phyloP scores from a whole-genome alignment of 1,140 invertebrate genomes.

The Chymomyza costata region DNA sequence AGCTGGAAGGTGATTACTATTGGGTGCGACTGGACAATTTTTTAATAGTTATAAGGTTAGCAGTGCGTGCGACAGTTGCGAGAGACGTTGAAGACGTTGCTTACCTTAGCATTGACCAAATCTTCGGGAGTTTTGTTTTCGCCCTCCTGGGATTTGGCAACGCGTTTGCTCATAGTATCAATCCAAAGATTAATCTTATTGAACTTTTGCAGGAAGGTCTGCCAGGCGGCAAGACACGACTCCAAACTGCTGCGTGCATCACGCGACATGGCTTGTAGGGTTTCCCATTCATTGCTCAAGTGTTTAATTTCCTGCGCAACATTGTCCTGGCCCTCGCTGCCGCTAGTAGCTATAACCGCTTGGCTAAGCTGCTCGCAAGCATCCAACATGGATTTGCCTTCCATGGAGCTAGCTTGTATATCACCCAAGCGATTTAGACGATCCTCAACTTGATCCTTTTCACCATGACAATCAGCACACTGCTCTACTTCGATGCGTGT shows the following conservation, averaged over 20 bases:
- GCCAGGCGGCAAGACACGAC: slow-evolving; percentile 90
- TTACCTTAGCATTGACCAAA: slow-evolving; percentile 84
- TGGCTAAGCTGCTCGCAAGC: slow-evolving; percentile 86
- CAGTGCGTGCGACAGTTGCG: slow-evolving; percentile 57
- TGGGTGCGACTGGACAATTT: slow-evolving; percentile 39
- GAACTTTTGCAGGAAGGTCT: slow-evolving; percentile 86
- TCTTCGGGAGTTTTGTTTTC: slow-evolving; percentile 89
- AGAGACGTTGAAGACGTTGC: slow-evolving; percentile 46
- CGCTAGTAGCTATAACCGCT: slow-evolving; percentile 87
- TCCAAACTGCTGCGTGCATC: slow-evolving; percentile 86
- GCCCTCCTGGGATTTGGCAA: slow-evolving; percentile 81
- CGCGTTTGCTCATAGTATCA: slow-evolving; percentile 82
- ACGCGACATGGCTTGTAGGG: slow-evolving; percentile 86
- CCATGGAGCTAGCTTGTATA: slow-evolving; percentile 81
- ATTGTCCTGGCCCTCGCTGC: slow-evolving; percentile 88
- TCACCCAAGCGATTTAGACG: slow-evolving; percentile 84
- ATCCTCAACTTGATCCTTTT: slow-evolving; percentile 84
- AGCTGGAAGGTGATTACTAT: slow-evolving; percentile 38
- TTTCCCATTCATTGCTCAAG: slow-evolving; percentile 90
- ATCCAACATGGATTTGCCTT: slow-evolving; percentile 84
- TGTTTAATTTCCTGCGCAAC: slow-evolving; percentile 90
- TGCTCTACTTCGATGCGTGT: slow-evolving; percentile 89
- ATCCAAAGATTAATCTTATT: slow-evolving; percentile 88
- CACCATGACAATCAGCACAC: slow-evolving; percentile 88
- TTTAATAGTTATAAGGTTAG: slow-evolving; percentile 33